Conservation (phyloP, 2,797 vertebrate genomes). For the Tragopan temminckii region DNA sequence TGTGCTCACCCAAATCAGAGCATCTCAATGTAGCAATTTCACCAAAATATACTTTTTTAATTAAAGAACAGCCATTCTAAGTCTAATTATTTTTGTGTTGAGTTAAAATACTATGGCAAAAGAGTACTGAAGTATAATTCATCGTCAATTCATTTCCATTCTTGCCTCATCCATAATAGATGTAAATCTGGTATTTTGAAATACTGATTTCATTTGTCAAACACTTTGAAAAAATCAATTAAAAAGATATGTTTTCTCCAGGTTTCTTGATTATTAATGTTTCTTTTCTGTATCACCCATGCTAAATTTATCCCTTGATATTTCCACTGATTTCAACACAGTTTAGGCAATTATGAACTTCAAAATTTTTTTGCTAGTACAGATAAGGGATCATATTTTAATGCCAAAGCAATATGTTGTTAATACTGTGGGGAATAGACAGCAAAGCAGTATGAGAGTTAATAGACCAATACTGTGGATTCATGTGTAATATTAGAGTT, state of each 20-base stretch:
- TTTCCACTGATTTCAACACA: conserved; percentile 9
- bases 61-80: background rate
- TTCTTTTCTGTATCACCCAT: background rate
- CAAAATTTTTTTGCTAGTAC: background rate
- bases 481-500: background rate
- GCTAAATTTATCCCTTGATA: conserved; percentile 52
- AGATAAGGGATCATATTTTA: background rate
- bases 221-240: background rate
- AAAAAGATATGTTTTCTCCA: background rate
- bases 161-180: conserved; percentile 16
- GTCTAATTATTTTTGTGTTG: background rate
- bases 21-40: background rate
- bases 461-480: background rate
- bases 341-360: background rate
- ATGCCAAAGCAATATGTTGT: background rate
- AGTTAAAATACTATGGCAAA: conserved; percentile 15
- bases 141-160: conserved; percentile 8
- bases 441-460: background rate
- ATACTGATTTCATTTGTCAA: conserved; percentile 1
- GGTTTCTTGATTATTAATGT: conserved; percentile 22
- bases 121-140: background rate
- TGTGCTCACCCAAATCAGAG: background rate
- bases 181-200: conserved; percentile 19
- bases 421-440: background rate
- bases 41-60: background rate